Base-by-base conservation (phyloP, 2,113 vertebrate species). In the Gallinago jamesoni region DNA sequence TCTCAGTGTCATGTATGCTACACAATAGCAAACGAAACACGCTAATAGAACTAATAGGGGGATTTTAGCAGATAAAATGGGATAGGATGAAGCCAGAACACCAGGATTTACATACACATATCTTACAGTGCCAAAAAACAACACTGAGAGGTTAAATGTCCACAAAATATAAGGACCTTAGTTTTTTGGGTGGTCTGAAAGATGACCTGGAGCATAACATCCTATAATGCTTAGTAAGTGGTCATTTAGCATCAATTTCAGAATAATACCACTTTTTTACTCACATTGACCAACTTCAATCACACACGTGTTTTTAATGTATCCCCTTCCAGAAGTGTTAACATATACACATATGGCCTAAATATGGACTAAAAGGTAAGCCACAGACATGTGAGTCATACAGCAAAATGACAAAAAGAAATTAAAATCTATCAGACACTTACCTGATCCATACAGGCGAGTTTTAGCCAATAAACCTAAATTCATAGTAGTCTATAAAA, bases 31-130 rank as follows among this genome's bases (percentile, higher is more conserved):
- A 82, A 15, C 33, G 25, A 89, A 86, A 68, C 21, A 47, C 4
- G 5, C 14, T 72, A 39, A 43, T 10, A 68, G 47, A 84, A 45
- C 1, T 12, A 41, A 14, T 15, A 50, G 14, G 27, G 27, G n/a
- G 12, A 43, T 84, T 95, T 85, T n/a, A 56, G 10, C 2, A 22
- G 10, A 4, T 31, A 68, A 28, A 68, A 82, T 43, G 22, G 37
- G 12, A 25, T 1, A 43, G 28, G 74, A 83, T 43, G 21, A 80
- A 86, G 39, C 9, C 41, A 80, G 27, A 7, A 69, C 6, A 45
- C 7, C 15, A 35, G 28, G 17, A 47, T 62, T 84, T 70, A 59
- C 0, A 1, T 11, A 63, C 6, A 8, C 2, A 1, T 35, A 48
- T 57, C 24, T 70, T n/a, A 63, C 7, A 50, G 28, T 33, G 4